Evolutionary conservation across 2,888 invertebrate genomes (phyloP).

Genomic region (Agrochola circellaris): DNA sequence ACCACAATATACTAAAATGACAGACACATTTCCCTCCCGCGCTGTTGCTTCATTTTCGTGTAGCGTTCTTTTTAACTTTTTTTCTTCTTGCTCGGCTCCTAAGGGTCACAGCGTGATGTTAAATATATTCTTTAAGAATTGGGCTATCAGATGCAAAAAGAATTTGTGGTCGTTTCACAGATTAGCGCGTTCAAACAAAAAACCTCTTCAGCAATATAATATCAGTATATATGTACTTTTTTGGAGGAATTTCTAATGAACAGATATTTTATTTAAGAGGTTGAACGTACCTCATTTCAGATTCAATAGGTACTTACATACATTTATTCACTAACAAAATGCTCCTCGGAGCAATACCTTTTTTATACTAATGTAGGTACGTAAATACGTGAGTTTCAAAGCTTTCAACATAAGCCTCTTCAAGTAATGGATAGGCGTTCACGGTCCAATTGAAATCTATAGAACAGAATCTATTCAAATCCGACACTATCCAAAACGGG

Average conservation of each 20-base stretch:
- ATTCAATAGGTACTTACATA: neutral
- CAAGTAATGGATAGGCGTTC: slow-evolving; percentile 49
- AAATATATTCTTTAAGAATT: no score
- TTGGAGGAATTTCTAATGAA: neutral
- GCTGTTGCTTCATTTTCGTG: no score
- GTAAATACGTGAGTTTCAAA: slow-evolving; percentile 26
- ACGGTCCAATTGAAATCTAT: slow-evolving; percentile 54
- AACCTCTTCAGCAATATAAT: no score
- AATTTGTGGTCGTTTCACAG: no score
- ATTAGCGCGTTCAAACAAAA: no score
- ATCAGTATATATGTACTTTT: no score
- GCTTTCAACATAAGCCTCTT: slow-evolving; percentile 45
- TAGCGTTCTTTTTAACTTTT: no score
- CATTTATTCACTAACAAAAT: neutral
- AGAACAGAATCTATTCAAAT: slow-evolving; percentile 57
- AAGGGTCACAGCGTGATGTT: no score
- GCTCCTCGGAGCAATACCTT: neutral
- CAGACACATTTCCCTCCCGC: no score
- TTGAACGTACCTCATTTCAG: neutral
- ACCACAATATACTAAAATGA: no score
- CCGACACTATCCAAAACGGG: slow-evolving; percentile 54
- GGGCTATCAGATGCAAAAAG: no score
- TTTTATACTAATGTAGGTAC: slow-evolving; percentile 6
- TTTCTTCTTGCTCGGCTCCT: no score
- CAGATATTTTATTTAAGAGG: neutral